Conservation (phyloP, 2,113 vertebrate species). For the Vicugna pacos region DNA sequence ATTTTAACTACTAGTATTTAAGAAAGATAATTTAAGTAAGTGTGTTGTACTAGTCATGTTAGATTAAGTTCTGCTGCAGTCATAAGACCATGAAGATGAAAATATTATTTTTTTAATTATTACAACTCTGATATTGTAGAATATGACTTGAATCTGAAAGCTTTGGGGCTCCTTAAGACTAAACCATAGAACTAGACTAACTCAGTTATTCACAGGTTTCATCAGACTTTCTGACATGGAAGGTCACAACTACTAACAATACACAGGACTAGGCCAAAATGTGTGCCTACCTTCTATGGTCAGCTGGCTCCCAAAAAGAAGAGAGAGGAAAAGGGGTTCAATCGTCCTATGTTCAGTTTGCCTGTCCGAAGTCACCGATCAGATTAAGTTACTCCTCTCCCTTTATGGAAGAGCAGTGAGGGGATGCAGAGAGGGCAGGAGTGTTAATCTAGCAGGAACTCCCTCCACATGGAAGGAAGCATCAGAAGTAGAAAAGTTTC, state of each 20-base stretch:
- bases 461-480: not conserved
- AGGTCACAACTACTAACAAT: not conserved
- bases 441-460: not conserved
- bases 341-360: not conserved
- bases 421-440: not conserved
- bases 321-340: not conserved
- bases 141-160: not conserved
- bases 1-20: constrained; percentile 23
- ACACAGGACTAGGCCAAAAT: not conserved
- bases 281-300: not conserved
- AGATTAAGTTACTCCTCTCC: not conserved
- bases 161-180: not conserved
- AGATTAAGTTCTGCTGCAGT: not conserved
- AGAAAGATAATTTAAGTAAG: not conserved
- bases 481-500: not conserved
- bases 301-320: not conserved
- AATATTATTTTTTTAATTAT: not conserved
- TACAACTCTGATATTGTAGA: not conserved
- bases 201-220: not conserved
- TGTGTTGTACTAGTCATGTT: not conserved
- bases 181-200: constrained; percentile 25
- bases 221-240: not conserved
- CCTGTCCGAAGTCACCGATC: not conserved
- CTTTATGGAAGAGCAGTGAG: not conserved
- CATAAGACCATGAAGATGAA: constrained; percentile 43